Percentiles rank a stretch among this genome's conserved stretches.
Conservation (phyloP, 2,797 vertebrate genomes). For the Trachops cirrhosus region DNA sequence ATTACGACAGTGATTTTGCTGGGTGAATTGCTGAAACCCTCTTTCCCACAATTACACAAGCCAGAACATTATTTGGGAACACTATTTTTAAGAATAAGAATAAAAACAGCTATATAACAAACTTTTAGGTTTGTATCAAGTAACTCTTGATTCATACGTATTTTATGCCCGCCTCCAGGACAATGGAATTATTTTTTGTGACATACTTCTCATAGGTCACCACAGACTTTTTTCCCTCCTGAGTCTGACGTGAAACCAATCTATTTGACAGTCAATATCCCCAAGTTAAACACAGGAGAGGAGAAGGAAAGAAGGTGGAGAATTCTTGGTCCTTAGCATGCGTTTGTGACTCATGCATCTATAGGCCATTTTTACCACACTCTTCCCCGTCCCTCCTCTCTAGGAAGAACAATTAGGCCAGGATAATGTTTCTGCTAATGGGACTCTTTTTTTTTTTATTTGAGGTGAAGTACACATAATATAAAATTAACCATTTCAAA, state of each 20-base stretch:
- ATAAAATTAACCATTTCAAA: neutral
- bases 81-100: constrained; percentile 14
- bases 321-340: neutral
- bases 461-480: neutral
- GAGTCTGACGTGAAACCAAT: neutral
- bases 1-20: neutral
- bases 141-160: neutral
- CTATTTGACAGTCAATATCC: neutral
- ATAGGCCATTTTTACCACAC: neutral
- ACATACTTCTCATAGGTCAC: neutral
- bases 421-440: neutral
- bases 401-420: neutral
- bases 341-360: neutral
- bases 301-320: neutral
- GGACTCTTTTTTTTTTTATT: neutral
- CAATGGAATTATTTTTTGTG: neutral
- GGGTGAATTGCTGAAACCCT: neutral
- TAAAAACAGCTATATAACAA: neutral
- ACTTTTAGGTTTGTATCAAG: neutral
- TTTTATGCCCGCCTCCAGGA: neutral
- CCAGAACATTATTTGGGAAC: neutral
- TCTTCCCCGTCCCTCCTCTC: neutral
- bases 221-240: neutral
- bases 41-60: neutral
- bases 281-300: neutral